Evolutionary conservation across 2,888 invertebrate genomes (phyloP), one percentile per base, ranked within the genome.

Genomic region (Helicoverpa assulta): DNA sequence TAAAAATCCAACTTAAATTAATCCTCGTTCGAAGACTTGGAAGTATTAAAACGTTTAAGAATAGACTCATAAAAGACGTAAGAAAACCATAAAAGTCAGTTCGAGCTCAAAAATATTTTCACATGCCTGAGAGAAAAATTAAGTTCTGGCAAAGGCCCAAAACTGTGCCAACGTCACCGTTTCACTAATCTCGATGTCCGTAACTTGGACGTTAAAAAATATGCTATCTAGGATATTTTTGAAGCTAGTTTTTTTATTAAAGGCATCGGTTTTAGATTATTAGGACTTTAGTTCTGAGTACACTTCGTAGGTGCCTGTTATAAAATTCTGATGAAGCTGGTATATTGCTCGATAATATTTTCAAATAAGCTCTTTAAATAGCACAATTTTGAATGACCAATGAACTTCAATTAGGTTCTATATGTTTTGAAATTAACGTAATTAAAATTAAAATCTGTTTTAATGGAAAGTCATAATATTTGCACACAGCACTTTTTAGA

Each of bases 71-170:
- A 50, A 50, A 29, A 19, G 58, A 10, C 19, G n/a, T 26, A 67
- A 58, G 64, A 71, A 72, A 50, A 65, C 21, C 18, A 71, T 71
- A 66, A 66, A 66, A 72, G 54, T 66, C 58, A 58, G 65, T 68
- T 62, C 37, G 40, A 26, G 26, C 19, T 54, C 26, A 58, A 75
- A 65, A 62, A 40, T 62, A 59, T 62, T 55, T 58, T 52, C 65
- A 61, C 54, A 66, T 59, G 43, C 51, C 58, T 55, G 61, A 19
- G 51, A 55, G 65, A 66, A 76, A 75, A 75, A 62, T 29, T 59
- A 26, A 58, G 62, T 70, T 70, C 40, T 75, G 76, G 75, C 75
- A 43, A n/a, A 1, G 29, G 29, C 10, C 75, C 75, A 75, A 62
- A 70, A 52, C 76, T 59, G 55, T 65, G 75, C 62, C 50, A 66